Percentiles rank a stretch among this genome's conserved stretches.
These are phyloP conservation scores for Malthinus seriepunctatus DNA, from an alignment of 2,888 invertebrate genomes.

Conservation along the genomic window DNA sequence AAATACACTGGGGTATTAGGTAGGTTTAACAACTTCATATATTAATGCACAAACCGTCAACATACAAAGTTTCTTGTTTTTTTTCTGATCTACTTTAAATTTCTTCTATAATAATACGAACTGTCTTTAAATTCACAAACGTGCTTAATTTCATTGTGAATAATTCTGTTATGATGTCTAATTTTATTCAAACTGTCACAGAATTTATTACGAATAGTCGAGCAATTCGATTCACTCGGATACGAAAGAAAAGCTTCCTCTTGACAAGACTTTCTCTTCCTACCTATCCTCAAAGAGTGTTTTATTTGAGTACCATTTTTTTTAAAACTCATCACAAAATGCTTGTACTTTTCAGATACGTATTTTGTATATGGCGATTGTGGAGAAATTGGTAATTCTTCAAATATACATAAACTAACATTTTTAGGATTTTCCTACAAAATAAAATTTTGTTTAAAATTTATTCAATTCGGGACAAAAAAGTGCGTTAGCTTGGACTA, in stretches of 20 bases:
- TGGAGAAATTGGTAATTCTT: conserved; percentile 25
- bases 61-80: conserved; percentile 24
- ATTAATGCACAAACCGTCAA: conserved; percentile 21
- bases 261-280: conserved; percentile 23
- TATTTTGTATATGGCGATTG: conserved; percentile 26
- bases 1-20: conserved; percentile 24
- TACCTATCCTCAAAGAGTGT: conserved; percentile 6
- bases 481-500: no score
- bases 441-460: conserved; percentile 9
- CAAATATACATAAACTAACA: conserved; percentile 35
- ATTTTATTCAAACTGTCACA: conserved; percentile 27
- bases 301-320: conserved; percentile 26
- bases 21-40: conserved; percentile 23
- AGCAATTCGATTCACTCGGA: conserved; percentile 20
- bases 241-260: conserved; percentile 25
- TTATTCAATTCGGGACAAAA: no score
- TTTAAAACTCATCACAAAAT: conserved; percentile 29
- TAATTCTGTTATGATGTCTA: conserved; percentile 20
- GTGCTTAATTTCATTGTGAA: conserved; percentile 26
- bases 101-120: conserved; percentile 22
- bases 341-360: conserved; percentile 27
- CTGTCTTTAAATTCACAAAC: conserved; percentile 25
- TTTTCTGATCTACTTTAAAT: conserved; percentile 19
- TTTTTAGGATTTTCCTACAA: conserved; percentile 38
- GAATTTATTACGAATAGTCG: conserved; percentile 25